Percentiles rank a stretch among this genome's conserved stretches.
These are phyloP conservation scores for Parthenolecanium corni DNA, from an alignment of 2,888 invertebrate genomes.

Conservation along the genomic window DNA sequence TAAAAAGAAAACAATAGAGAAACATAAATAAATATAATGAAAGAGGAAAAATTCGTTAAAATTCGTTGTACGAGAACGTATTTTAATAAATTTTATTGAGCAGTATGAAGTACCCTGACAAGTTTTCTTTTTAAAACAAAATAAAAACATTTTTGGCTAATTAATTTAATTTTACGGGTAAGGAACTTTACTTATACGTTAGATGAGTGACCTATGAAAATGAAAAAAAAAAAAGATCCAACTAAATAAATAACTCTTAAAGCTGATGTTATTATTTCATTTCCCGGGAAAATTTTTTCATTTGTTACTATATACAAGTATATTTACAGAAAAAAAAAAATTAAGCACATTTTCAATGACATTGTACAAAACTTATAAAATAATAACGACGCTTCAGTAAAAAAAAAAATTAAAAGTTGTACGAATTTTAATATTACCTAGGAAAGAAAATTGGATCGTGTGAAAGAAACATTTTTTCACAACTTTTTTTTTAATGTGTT, in stretches of 20 bases:
- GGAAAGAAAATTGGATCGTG: not conserved
- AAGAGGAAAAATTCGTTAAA: no score
- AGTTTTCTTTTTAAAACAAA: not conserved
- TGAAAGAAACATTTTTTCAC: not conserved
- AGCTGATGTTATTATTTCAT: not conserved
- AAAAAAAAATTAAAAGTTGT: not conserved
- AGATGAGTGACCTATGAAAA: not conserved
- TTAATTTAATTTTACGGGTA: not conserved
- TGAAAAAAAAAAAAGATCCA: not conserved
- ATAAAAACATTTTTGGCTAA: not conserved
- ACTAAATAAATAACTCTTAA: not conserved
- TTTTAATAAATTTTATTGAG: slow-evolving; percentile 6
- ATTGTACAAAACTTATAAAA: not conserved
- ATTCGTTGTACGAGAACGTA: not conserved
- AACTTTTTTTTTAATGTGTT: not conserved
- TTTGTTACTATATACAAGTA: not conserved
- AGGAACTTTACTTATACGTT: not conserved
- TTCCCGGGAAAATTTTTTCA: not conserved
- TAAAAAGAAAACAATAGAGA: no score
- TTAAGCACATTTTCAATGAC: not conserved
- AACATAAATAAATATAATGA: no score
- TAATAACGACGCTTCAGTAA: not conserved
- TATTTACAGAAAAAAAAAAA: not conserved
- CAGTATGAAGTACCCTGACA: slow-evolving; percentile 9
- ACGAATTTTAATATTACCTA: not conserved